Conservation (phyloP, 2,113 vertebrate species). For the Phalacrocorax brasilianus region DNA sequence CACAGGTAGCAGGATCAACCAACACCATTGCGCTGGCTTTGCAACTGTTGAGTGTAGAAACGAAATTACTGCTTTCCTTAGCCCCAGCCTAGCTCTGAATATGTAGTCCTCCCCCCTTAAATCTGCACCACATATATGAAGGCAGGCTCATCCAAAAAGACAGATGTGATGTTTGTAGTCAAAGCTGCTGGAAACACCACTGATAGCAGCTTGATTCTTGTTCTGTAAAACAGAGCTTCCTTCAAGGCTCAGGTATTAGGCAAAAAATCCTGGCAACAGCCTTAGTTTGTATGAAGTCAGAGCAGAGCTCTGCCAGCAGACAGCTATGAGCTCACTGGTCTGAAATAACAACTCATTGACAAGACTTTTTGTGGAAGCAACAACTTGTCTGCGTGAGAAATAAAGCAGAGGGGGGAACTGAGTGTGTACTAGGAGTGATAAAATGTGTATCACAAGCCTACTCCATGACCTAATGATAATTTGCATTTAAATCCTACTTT, state of each 20-base stretch:
- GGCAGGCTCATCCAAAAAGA: neutral
- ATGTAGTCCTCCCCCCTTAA: neutral
- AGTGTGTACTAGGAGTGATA: neutral
- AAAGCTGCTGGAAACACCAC: neutral
- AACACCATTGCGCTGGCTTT: neutral
- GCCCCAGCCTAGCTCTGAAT: neutral
- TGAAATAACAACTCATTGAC: slow-evolving; percentile 72
- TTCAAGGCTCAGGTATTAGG: slow-evolving; percentile 47
- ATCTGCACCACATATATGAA: neutral
- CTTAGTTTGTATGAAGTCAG: slow-evolving; percentile 59
- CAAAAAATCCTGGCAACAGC: slow-evolving; percentile 64
- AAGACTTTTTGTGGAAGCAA: slow-evolving; percentile 20
- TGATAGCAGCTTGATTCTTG: neutral
- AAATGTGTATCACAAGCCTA: neutral
- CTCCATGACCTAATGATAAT: neutral
- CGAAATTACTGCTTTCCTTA: neutral
- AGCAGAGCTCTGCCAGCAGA: slow-evolving; percentile 73
- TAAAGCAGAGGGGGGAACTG: neutral
- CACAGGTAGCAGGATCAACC: neutral
- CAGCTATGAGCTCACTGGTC: slow-evolving; percentile 75
- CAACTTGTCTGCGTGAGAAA: slow-evolving; percentile 47
- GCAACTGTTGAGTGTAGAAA: accelerated
- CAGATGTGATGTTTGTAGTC: neutral
- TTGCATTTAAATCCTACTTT: neutral
- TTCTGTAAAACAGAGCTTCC: slow-evolving; percentile 31